These are phyloP conservation scores for Gorilla gorilla DNA, from an alignment of 2,113 vertebrate species.

Conservation along the genomic window DNA sequence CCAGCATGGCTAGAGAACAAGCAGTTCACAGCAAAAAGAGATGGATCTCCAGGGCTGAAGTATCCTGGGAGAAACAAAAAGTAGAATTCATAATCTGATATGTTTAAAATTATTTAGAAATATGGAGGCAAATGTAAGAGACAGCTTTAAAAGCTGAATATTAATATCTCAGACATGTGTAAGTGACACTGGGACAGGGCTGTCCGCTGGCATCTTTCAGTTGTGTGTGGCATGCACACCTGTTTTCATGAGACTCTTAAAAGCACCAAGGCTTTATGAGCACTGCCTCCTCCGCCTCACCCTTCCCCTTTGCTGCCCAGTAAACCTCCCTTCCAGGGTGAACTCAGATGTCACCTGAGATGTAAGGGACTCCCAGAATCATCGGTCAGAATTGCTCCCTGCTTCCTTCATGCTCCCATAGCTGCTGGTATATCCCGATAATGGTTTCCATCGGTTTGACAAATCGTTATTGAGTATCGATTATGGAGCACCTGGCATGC, in stretches of 20 bases:
- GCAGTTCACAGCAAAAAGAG: neutral
- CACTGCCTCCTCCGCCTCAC: neutral
- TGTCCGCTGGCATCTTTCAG: neutral
- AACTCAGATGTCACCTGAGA: neutral
- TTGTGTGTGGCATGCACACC: neutral
- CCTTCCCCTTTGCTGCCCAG: no score
- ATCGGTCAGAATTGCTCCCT: neutral
- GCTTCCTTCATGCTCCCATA: neutral
- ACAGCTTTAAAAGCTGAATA: neutral
- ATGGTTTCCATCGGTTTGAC: neutral
- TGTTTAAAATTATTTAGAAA: neutral
- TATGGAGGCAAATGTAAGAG: neutral
- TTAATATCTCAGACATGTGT: neutral
- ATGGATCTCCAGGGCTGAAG: neutral
- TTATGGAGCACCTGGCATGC: neutral
- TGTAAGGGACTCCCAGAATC: no score
- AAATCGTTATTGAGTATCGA: neutral
- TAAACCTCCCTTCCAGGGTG: neutral
- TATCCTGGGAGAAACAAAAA: neutral
- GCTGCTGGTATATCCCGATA: neutral
- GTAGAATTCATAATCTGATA: neutral
- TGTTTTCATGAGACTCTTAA: neutral
- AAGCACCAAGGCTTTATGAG: accelerated
- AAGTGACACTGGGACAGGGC: neutral
- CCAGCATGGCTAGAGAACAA: neutral